These are phyloP conservation scores for Oreochromis tanganicae DNA, from an alignment of 2,113 vertebrate species.

Conservation along the genomic window DNA sequence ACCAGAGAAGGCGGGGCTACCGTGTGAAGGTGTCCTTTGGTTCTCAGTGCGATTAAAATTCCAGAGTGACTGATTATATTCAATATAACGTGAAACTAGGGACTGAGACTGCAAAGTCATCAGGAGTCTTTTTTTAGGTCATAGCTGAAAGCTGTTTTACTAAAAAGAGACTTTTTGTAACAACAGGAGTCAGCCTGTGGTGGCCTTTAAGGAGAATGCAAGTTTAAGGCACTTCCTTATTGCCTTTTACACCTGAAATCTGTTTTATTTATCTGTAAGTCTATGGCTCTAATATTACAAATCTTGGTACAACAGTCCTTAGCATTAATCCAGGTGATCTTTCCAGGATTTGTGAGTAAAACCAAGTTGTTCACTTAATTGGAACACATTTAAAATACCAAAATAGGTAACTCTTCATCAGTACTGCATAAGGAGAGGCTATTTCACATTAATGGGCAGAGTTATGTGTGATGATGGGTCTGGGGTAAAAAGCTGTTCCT, in stretches of 20 bases:
- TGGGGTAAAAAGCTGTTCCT: not conserved
- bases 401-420: not conserved
- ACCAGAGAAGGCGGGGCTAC: not conserved
- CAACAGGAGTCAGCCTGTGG: not conserved
- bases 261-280: too few species aligned
- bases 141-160: not conserved
- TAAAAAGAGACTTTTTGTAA: not conserved
- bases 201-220: not conserved
- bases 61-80: not conserved
- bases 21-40: not conserved
- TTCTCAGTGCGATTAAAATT: not conserved
- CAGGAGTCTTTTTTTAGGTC: not conserved
- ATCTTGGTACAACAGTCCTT: not conserved
- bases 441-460: not conserved
- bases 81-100: not conserved
- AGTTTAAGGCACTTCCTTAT: not conserved
- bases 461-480: not conserved
- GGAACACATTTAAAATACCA: not conserved
- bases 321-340: not conserved
- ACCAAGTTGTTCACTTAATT: not conserved
- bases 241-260: not conserved
- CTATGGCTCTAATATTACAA: not conserved
- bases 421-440: not conserved
- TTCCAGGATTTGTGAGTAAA: not conserved
- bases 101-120: not conserved